These are phyloP conservation scores for Falco punctatus DNA, from an alignment of 2,113 vertebrate genomes.

Conservation along the genomic window DNA sequence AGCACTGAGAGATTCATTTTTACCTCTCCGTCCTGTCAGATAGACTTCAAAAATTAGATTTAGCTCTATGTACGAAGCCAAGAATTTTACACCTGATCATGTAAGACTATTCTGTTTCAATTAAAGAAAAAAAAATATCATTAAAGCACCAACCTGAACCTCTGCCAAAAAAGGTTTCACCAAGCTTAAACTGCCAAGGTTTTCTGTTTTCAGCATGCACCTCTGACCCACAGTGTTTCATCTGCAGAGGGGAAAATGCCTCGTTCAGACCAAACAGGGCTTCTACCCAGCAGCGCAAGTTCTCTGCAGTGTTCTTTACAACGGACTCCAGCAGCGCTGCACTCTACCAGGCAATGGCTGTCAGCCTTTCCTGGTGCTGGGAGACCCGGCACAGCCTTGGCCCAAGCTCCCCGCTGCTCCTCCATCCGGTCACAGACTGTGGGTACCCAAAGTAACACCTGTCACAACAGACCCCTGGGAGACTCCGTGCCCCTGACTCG, in stretches of 20 bases:
- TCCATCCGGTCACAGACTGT: not conserved
- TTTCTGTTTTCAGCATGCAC: not conserved
- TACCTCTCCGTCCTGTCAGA: not conserved
- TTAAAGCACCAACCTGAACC: not conserved
- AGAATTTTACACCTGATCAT: not conserved
- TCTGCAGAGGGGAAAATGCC: not conserved
- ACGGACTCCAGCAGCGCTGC: accelerated
- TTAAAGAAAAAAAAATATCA: not conserved
- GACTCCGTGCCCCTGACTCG: accelerated
- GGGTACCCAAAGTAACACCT: accelerated
- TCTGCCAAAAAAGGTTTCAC: not conserved
- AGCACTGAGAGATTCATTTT: not conserved
- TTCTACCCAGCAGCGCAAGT: not conserved
- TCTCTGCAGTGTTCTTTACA: not conserved
- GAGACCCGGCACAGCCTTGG: accelerated
- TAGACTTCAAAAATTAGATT: no score
- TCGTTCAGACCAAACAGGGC: not conserved
- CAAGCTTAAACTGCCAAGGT: not conserved
- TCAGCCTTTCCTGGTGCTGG: not conserved
- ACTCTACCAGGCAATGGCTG: not conserved
- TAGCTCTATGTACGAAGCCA: not conserved
- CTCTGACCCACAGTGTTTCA: not conserved
- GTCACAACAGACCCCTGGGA: not conserved
- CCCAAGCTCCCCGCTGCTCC: accelerated
- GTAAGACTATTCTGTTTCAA: not conserved